These are phyloP conservation scores for Clivina fossor DNA, from an alignment of 2,888 invertebrate species.

Conservation along the genomic window DNA sequence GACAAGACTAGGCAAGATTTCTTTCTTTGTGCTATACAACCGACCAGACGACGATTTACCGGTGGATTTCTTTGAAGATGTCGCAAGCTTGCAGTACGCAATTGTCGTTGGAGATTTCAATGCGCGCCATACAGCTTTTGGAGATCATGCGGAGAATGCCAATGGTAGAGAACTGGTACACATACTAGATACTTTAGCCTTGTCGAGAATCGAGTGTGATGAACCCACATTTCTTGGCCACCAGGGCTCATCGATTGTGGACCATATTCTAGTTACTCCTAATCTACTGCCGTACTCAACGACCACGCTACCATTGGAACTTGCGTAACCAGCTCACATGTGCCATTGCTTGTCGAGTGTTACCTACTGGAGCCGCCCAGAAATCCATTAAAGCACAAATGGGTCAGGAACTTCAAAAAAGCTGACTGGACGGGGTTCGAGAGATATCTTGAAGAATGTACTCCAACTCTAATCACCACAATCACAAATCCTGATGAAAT, in stretches of 20 bases:
- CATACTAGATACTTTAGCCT: neutral
- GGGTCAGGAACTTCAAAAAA: neutral
- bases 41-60: neutral
- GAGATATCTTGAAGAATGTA: neutral
- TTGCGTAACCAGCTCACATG: slow-evolving; percentile 1
- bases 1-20: neutral
- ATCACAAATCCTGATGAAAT: neutral
- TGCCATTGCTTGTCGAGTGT: neutral
- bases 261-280: too few species aligned
- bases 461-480: neutral
- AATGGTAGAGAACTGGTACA: neutral
- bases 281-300: neutral
- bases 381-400: neutral
- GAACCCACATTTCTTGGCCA: slow-evolving; percentile 1
- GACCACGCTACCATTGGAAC: neutral
- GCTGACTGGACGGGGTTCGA: neutral
- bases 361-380: neutral
- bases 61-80: neutral
- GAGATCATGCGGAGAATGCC: neutral
- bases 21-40: neutral
- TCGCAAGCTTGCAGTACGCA: neutral
- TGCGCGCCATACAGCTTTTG: neutral
- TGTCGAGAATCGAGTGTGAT: neutral
- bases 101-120: neutral
- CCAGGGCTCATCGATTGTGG: neutral